A percentile compares a stretch with the other conserved stretches of the same genome.
phyloP scores from a whole-genome alignment of 2,888 invertebrate species.

The Gastracanthus pulcherrimus region DNA sequence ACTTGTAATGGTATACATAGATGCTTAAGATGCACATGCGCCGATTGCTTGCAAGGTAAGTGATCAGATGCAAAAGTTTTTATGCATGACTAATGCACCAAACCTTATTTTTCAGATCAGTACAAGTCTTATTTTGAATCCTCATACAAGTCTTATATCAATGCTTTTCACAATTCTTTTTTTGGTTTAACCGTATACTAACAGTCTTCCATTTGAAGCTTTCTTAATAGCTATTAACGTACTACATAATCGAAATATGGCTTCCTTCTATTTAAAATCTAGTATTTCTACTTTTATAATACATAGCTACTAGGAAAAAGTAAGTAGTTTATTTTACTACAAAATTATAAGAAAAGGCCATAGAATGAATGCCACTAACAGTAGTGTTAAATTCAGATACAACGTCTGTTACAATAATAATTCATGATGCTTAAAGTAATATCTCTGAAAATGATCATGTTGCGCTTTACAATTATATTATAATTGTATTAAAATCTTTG shows the following conservation, averaged over 20 bases:
- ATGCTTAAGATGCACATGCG: background rate
- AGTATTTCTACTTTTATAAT: background rate
- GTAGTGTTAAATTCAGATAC: slow-evolving; percentile 5
- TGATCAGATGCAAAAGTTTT: background rate
- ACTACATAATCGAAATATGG: background rate
- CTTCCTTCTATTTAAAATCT: slow-evolving; percentile 14
- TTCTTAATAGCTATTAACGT: slow-evolving; percentile 24
- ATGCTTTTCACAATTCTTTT: slow-evolving; percentile 5
- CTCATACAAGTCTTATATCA: slow-evolving; percentile 15
- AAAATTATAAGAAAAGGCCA: slow-evolving; percentile 29
- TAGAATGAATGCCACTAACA: slow-evolving; percentile 17
- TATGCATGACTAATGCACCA: background rate
- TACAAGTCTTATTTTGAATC: slow-evolving; percentile 2
- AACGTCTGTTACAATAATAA: slow-evolving; percentile 18
- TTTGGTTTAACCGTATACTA: slow-evolving; percentile 24
- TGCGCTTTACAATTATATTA: slow-evolving; percentile 1
- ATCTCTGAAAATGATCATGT: slow-evolving; percentile 30
- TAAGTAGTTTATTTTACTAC: background rate
- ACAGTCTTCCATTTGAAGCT: slow-evolving; percentile 48
- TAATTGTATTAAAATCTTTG: background rate
- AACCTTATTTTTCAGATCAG: slow-evolving; percentile 7
- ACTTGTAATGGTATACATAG: background rate
- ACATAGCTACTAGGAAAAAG: slow-evolving; percentile 10
- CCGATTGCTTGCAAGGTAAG: slow-evolving; percentile 1
- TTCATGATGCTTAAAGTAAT: slow-evolving; percentile 15